Percentiles rank a stretch among this genome's conserved stretches.
These are phyloP conservation scores for Actenoides lindsayi DNA, from an alignment of 2,113 vertebrate species.

Conservation along the genomic window DNA sequence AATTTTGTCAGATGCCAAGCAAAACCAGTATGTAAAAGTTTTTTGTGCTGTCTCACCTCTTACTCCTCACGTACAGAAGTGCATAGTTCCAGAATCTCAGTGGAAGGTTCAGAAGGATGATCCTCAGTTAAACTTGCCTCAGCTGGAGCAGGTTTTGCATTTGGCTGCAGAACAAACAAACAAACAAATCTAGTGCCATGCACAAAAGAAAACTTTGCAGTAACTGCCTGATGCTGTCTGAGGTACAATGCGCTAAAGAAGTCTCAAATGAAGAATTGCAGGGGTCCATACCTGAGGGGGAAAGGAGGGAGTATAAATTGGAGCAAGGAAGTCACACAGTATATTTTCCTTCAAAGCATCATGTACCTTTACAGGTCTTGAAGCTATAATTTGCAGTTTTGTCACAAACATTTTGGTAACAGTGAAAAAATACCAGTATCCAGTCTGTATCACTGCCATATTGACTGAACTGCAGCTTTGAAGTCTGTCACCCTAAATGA, in stretches of 20 bases:
- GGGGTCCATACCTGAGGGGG: background rate
- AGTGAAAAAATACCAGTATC: background rate
- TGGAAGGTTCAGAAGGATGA: background rate
- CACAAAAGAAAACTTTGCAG: slow-evolving; percentile 47
- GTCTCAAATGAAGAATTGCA: background rate
- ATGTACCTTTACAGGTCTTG: background rate
- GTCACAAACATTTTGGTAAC: background rate
- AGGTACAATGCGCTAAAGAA: background rate
- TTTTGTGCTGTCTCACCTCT: background rate
- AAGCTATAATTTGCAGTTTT: background rate
- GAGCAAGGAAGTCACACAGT: background rate
- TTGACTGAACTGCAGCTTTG: rapidly evolving
- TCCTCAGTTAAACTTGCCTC: background rate
- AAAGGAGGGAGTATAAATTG: background rate
- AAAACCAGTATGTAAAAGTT: background rate
- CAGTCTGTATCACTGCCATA: background rate
- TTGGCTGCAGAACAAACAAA: slow-evolving; percentile 61
- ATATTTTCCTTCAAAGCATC: background rate
- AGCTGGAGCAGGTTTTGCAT: slow-evolving; percentile 30
- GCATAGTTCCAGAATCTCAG: background rate
- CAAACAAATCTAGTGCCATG: background rate
- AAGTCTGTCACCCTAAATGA: background rate
- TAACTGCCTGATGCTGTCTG: background rate
- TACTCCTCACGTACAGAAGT: background rate
- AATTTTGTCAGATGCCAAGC: background rate